Percentiles rank a stretch among this genome's conserved stretches.
phyloP scores from a whole-genome alignment of 2,797 vertebrate genomes.

The Melopsittacus undulatus region DNA sequence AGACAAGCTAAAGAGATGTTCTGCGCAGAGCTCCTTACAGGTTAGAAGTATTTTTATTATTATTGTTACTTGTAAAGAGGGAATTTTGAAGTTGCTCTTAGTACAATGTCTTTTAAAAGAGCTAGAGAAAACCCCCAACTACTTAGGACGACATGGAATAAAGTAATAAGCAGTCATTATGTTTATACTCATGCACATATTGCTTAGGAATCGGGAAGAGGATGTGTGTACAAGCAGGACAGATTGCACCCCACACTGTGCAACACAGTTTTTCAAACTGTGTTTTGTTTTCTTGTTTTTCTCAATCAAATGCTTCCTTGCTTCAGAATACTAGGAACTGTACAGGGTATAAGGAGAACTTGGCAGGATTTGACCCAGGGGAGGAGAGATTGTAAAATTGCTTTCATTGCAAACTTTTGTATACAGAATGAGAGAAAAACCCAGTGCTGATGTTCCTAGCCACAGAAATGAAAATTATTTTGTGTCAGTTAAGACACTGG shows the following conservation, averaged over 20 bases:
- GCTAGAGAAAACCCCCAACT: not conserved
- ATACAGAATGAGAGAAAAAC: not conserved
- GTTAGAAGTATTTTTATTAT: not conserved
- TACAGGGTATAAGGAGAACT: not conserved
- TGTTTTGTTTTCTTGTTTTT: slow-evolving; percentile 24
- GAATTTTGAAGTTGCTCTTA: not conserved
- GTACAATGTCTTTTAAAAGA: not conserved
- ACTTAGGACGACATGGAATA: not conserved
- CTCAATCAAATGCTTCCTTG: not conserved
- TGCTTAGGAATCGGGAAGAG: not conserved
- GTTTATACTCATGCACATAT: not conserved
- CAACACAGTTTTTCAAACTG: not conserved
- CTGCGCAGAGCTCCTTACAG: not conserved
- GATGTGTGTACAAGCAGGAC: not conserved
- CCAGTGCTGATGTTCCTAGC: not conserved
- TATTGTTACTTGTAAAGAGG: not conserved
- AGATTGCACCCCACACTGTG: not conserved
- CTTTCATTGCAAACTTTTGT: not conserved
- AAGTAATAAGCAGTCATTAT: not conserved
- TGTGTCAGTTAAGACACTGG: not conserved
- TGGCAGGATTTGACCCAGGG: not conserved
- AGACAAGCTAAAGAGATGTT: not conserved
- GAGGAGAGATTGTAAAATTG: not conserved
- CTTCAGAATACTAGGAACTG: not conserved
- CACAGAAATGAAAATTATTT: not conserved